phyloP scores from a whole-genome alignment of 2,113 vertebrate genomes.

The Crypturellus undulatus region DNA sequence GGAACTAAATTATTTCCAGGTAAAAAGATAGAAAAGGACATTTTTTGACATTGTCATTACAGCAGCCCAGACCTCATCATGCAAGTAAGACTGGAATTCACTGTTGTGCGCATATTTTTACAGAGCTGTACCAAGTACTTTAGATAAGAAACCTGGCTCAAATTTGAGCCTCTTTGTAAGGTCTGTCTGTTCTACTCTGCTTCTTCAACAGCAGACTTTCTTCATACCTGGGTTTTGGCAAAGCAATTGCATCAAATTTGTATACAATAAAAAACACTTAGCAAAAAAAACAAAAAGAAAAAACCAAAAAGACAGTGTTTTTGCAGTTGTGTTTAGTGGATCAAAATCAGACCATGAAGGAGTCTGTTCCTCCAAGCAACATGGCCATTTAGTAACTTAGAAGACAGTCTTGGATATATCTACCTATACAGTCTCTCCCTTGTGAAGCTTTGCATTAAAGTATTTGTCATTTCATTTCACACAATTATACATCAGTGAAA shows the following conservation, averaged over 20 bases:
- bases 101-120: background rate
- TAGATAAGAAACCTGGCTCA: background rate
- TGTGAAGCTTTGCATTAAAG: background rate
- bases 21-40: background rate
- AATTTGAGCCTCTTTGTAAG: background rate
- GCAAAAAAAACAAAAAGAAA: background rate
- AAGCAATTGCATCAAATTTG: background rate
- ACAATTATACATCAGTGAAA: constrained; percentile 28
- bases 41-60: background rate
- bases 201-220: background rate
- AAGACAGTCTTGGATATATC: background rate
- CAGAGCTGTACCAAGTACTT: background rate
- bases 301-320: background rate
- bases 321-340: background rate
- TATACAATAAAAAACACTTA: background rate
- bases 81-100: background rate
- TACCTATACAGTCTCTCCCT: background rate
- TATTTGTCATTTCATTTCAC: constrained; percentile 30
- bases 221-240: background rate
- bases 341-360: background rate
- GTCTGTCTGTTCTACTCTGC: background rate
- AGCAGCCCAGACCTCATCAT: background rate
- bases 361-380: background rate
- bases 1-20: background rate
- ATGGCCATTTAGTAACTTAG: background rate